A percentile compares a stretch with the other conserved stretches of the same genome.
Conservation (phyloP, 2,888 invertebrate species). For the Drosophila tripunctata region DNA sequence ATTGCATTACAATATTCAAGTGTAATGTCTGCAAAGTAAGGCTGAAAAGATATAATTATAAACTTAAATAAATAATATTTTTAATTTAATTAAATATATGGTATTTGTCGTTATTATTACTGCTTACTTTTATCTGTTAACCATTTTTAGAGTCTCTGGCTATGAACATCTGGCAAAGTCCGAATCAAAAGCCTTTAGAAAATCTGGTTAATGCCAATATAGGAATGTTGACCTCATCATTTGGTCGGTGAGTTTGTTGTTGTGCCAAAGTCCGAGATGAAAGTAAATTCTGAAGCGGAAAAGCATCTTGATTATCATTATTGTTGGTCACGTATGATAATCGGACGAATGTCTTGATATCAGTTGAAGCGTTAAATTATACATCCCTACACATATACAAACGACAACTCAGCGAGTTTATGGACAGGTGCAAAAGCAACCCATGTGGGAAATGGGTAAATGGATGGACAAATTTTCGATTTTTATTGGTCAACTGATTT, state of each 20-base stretch:
- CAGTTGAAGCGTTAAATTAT: constrained; percentile 48
- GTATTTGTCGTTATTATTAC: no score
- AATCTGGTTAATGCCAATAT: constrained; percentile 28
- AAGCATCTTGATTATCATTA: constrained; percentile 43
- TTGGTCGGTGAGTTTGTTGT: constrained; percentile 12
- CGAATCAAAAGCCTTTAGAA: constrained; percentile 8
- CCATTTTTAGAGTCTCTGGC: background rate
- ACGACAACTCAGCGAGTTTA: constrained; percentile 59
- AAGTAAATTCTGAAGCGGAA: constrained; percentile 29
- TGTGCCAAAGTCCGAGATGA: constrained; percentile 38
- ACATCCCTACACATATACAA: no score
- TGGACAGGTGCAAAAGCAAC: constrained; percentile 3
- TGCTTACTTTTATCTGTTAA: background rate
- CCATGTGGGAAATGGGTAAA: background rate
- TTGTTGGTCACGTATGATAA: constrained; percentile 39
- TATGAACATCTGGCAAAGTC: background rate
- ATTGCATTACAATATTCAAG: no score
- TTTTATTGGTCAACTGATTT: constrained; percentile 61
- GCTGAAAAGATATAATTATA: no score
- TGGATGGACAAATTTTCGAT: no score
- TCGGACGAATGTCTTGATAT: constrained; percentile 34
- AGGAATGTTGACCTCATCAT: constrained; percentile 15
- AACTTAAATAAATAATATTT: no score
- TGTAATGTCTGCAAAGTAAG: no score
- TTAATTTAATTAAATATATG: no score